Conservation (phyloP, 2,797 vertebrate species). For the Columba guinea region DNA sequence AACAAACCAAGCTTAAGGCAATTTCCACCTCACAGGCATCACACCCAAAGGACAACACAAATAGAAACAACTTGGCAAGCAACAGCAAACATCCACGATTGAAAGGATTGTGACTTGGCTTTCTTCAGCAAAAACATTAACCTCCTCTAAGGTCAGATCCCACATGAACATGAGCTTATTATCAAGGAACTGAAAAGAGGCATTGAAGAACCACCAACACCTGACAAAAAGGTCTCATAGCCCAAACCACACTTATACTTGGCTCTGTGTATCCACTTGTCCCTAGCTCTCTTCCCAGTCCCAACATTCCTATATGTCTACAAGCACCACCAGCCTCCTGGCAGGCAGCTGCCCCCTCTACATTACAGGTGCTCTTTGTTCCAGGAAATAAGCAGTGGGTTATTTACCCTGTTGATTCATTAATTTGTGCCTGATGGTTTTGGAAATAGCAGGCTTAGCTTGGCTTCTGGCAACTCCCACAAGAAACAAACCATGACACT, state of each 20-base stretch:
- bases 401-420: constrained; percentile 33
- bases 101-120: constrained; percentile 51
- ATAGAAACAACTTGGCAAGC: constrained; percentile 43
- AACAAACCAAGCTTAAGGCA: constrained; percentile 22
- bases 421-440: constrained; percentile 29
- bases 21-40: constrained; percentile 28
- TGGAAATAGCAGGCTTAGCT: constrained; percentile 19
- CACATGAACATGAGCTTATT: constrained; percentile 53
- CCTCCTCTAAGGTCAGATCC: constrained; percentile 46
- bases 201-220: constrained; percentile 46
- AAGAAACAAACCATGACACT: neutral
- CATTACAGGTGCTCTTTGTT: constrained; percentile 53
- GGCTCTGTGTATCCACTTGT: constrained; percentile 18
- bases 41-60: constrained; percentile 53
- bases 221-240: constrained; percentile 36
- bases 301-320: neutral
- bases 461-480: neutral
- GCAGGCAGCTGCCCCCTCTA: neutral
- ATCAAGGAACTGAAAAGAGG: constrained; percentile 60
- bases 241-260: neutral
- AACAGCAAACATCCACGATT: constrained; percentile 24
- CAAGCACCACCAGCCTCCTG: neutral
- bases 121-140: neutral
- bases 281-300: neutral
- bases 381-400: constrained; percentile 13